Percentiles rank a stretch among this genome's conserved stretches.
phyloP scores from a whole-genome alignment of 2,113 vertebrate species.

The Lasiurus borealis region DNA sequence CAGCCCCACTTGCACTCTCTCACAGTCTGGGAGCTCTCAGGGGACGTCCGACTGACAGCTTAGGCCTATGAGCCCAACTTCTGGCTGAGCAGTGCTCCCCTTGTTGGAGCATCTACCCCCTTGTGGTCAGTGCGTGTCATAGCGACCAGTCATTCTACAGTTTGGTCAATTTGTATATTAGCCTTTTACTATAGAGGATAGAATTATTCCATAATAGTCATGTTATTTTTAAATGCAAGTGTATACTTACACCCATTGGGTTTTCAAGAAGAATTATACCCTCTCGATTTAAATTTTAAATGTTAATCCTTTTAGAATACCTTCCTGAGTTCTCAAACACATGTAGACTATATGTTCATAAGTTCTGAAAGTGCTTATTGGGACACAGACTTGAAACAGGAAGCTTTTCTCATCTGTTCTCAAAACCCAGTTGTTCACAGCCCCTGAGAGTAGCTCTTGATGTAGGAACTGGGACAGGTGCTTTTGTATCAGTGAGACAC shows the following conservation, averaged over 20 bases:
- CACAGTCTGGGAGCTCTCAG: too few relatives aligned
- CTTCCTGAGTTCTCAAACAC: neutral
- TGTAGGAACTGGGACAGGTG: neutral
- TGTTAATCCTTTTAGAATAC: neutral
- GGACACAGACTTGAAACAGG: neutral
- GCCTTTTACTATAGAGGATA: neutral
- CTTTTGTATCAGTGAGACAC: neutral
- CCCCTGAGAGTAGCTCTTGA: neutral
- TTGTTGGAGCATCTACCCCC: too few relatives aligned
- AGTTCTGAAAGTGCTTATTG: neutral
- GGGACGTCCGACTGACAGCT: too few relatives aligned
- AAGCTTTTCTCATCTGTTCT: neutral
- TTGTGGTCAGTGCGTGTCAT: too few relatives aligned
- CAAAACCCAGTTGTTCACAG: neutral
- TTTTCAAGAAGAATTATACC: neutral
- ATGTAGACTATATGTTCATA: neutral
- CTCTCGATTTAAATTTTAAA: neutral
- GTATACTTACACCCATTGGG: neutral
- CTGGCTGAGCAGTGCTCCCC: too few relatives aligned
- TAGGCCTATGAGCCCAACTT: too few relatives aligned
- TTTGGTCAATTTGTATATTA: too few relatives aligned
- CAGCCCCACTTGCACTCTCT: too few relatives aligned
- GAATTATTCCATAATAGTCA: neutral
- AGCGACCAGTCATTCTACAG: too few relatives aligned
- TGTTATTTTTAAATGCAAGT: constrained; percentile 7